Percentiles rank a stretch among this genome's conserved stretches.
Conservation (phyloP, 2,113 vertebrate species). For the Mesembrinibis cayennensis region DNA sequence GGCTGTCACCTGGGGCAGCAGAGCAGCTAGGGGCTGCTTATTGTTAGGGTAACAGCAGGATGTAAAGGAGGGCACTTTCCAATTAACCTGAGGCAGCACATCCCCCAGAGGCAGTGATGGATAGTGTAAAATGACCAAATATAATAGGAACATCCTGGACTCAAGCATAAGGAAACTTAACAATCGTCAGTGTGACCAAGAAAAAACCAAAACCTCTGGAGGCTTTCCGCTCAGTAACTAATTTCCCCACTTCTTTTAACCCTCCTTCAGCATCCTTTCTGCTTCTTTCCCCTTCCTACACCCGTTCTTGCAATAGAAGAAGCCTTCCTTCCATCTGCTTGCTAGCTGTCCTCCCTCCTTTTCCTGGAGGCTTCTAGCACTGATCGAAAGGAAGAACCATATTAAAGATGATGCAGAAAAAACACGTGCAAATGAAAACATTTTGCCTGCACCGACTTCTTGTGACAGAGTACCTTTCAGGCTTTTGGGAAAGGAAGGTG, state of each 20-base stretch:
- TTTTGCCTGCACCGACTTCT: no score
- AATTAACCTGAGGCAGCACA: background rate
- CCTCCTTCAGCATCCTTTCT: background rate
- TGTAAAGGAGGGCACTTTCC: background rate
- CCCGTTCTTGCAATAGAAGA: background rate
- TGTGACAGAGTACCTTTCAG: fast-evolving
- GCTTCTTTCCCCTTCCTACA: background rate
- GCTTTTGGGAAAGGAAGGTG: background rate
- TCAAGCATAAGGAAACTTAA: background rate
- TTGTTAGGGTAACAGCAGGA: background rate
- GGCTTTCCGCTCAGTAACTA: background rate
- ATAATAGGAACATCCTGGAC: background rate
- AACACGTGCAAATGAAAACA: fast-evolving
- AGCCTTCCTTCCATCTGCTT: background rate
- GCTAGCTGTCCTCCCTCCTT: background rate
- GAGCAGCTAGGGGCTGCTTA: background rate
- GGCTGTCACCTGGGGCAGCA: background rate
- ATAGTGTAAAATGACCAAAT: background rate
- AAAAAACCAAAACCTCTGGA: background rate
- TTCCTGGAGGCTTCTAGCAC: background rate
- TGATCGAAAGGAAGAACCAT: fast-evolving
- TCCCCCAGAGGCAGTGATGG: background rate
- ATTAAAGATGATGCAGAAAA: fast-evolving
- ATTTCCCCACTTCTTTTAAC: background rate
- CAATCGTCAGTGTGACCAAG: background rate